Conservation (phyloP, 1,140 invertebrate species). For the Forficula auricularia region DNA sequence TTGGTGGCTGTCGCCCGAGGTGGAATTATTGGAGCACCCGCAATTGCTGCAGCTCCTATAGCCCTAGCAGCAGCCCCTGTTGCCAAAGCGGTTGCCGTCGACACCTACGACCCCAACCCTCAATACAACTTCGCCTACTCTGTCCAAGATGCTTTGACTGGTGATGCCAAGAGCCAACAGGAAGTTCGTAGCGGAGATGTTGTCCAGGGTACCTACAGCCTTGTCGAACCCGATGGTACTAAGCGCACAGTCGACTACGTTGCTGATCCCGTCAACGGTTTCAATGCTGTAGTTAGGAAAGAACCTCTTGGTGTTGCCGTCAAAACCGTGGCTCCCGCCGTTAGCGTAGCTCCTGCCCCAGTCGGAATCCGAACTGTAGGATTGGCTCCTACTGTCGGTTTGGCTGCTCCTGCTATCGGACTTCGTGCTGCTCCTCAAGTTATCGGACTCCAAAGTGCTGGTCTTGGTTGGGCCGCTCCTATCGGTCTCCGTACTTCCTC, state of each 20-base stretch:
- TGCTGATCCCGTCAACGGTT: slow-evolving; percentile 21
- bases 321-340: neutral
- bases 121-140: slow-evolving; percentile 28
- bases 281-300: slow-evolving; percentile 14
- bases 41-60: slow-evolving; percentile 4
- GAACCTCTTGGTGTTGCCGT: slow-evolving; percentile 1
- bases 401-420: neutral
- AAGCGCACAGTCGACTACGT: slow-evolving; percentile 27
- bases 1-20: neutral
- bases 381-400: neutral
- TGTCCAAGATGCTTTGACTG: slow-evolving; percentile 15
- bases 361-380: neutral
- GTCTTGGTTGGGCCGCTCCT: too few species aligned
- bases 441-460: too few species aligned
- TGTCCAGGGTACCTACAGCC: too few species aligned
- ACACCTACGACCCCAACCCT: slow-evolving; percentile 5
- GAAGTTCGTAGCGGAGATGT: slow-evolving; percentile 8
- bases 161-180: slow-evolving; percentile 14
- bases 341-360: neutral
- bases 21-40: neutral
- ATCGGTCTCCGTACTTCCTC: too few species aligned
- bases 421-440: neutral
- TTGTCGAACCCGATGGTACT: too few species aligned
- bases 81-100: slow-evolving; percentile 6
- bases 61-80: slow-evolving; percentile 9